These are phyloP conservation scores for Tanypteryx hageni DNA, from an alignment of 2,888 invertebrate genomes.

Conservation along the genomic window DNA sequence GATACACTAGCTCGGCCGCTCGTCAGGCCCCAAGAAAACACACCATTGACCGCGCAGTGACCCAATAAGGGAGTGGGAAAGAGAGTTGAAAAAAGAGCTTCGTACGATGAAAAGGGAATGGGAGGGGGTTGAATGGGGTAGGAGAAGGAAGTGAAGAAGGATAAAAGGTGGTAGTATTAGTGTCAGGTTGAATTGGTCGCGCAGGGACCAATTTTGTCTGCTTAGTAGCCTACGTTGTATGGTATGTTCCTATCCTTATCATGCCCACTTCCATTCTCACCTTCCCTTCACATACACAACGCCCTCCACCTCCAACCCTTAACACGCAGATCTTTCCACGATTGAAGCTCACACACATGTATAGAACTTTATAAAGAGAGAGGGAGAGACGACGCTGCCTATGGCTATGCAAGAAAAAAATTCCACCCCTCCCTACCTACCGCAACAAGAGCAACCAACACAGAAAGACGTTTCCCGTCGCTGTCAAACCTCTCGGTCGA, in stretches of 20 bases:
- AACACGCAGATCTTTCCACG: too few species aligned
- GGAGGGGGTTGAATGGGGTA: neutral
- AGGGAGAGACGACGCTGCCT: neutral
- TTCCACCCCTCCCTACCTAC: neutral
- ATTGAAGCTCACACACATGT: too few species aligned
- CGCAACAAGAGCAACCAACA: neutral
- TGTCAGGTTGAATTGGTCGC: constrained; percentile 28
- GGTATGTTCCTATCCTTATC: neutral
- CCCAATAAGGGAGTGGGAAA: too few species aligned
- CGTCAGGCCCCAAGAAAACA: neutral
- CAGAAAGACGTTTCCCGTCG: neutral
- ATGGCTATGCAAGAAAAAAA: neutral
- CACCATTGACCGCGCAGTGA: neutral
- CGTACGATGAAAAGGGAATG: neutral
- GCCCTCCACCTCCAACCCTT: too few species aligned
- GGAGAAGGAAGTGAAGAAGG: neutral
- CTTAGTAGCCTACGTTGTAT: neutral
- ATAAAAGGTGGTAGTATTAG: neutral
- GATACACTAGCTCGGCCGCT: too few species aligned
- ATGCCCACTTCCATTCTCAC: neutral
- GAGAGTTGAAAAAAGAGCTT: neutral
- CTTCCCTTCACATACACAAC: too few species aligned
- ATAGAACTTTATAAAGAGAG: too few species aligned
- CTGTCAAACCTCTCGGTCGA: constrained; percentile 29
- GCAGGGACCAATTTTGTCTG: constrained; percentile 39